Conservation (phyloP, 1,140 invertebrate species). For the Drosophila carrolli region DNA sequence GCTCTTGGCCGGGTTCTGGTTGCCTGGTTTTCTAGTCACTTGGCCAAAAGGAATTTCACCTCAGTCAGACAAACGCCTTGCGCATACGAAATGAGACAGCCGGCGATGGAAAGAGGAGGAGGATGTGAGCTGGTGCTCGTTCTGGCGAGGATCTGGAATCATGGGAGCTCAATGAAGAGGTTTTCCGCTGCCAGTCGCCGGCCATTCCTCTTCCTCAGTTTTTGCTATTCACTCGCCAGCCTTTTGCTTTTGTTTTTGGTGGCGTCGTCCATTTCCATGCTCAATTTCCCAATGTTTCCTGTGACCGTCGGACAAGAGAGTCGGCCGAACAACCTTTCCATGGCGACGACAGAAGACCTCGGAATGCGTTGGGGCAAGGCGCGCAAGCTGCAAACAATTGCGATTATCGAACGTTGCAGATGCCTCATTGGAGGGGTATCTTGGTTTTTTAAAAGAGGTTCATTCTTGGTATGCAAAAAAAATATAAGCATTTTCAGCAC, state of each 20-base stretch:
- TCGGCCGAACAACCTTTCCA: constrained; percentile 47
- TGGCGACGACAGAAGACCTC: constrained; percentile 51
- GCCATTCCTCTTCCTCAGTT: constrained; percentile 61
- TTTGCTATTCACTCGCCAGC: constrained; percentile 10
- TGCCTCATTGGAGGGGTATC: constrained; percentile 9
- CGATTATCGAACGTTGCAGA: constrained; percentile 73
- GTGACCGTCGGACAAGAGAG: constrained; percentile 44
- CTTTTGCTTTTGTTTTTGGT: constrained; percentile 27
- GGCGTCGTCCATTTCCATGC: constrained; percentile 76
- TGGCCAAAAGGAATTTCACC: constrained; percentile 47
- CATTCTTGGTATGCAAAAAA: too few species aligned
- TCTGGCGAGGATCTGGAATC: constrained; percentile 21
- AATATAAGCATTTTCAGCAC: too few species aligned
- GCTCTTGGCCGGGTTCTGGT: constrained; percentile 14
- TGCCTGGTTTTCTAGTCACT: constrained; percentile 8
- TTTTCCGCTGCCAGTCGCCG: constrained; percentile 73
- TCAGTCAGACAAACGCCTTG: constrained; percentile 58
- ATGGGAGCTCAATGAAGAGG: constrained; percentile 74
- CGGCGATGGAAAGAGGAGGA: constrained; percentile 25
- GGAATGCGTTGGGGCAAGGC: constrained; percentile 70
- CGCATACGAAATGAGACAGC: constrained; percentile 80
- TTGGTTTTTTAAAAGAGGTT: too few species aligned
- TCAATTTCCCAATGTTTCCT: constrained; percentile 82
- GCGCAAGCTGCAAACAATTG: constrained; percentile 80
- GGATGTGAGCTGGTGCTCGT: constrained; percentile 24